Evolutionary conservation across 2,888 invertebrate genomes (phyloP), one percentile per base, ranked within the genome.

Genomic region (Muscina levida): DNA sequence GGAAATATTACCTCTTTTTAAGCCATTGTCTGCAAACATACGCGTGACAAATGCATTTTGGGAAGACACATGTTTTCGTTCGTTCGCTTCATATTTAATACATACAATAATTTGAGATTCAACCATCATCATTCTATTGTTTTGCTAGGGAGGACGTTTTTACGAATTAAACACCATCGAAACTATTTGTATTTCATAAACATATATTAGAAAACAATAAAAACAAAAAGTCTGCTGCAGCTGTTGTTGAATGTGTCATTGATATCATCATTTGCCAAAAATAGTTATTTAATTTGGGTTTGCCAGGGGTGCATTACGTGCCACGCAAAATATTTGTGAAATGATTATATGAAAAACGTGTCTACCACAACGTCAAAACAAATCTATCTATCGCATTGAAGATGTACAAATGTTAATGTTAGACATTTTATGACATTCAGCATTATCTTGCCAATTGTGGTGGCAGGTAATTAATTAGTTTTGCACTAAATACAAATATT

Each of bases 221-320:
- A 15, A 10, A 19, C 8, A 46, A 4, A 17, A 44, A 39, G 8
- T 39, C 22, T n/a, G n/a, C 39, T 62, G 13, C n/a, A 15, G 11
- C 44, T 73, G 39, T 48, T 65, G 53, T 44, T 15, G 48, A 15
- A 48, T 31, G 8, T 31, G 31, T 8, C 72, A 72, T 37, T 76
- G 79, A 1, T 22, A 65, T 65, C 44, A 46, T 65, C 65, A 65
- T 53, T 31, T 53, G 37, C 71, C 77, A 81, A 81, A 77, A 81
- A 77, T 62, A 73, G 72, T 77, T 67, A 39, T 59, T 56, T 65
- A 15, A 72, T 76, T 74, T 74, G 77, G 80, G 81, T 72, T 81
- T 77, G 81, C 48, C 81, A 56, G 68, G 62, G 74, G 74, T 77
- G 77, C 71, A 73, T 74, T 53, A 81, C 76, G 80, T 81, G 81